A percentile compares a stretch with the other conserved stretches of the same genome.
Evolutionary conservation across 2,888 invertebrate genomes (phyloP).

Genomic region (Pocota personata): DNA sequence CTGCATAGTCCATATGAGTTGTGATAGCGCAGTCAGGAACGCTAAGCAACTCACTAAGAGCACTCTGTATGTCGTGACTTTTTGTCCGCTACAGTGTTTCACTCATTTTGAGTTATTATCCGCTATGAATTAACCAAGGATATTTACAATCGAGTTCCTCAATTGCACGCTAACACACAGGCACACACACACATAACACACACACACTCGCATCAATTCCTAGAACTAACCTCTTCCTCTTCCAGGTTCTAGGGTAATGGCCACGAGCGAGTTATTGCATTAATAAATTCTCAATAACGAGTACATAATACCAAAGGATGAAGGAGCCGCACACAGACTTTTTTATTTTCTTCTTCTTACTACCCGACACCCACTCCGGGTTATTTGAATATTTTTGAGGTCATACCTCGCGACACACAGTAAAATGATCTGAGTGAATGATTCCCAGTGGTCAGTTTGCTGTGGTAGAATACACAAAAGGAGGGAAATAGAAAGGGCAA

Average conservation of each 20-base stretch:
- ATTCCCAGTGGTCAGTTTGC: conserved; percentile 38
- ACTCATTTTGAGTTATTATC: conserved; percentile 63
- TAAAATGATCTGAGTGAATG: conserved; percentile 49
- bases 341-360: neutral
- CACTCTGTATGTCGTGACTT: conserved; percentile 25
- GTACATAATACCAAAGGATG: conserved; percentile 9
- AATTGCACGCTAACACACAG: conserved; percentile 18
- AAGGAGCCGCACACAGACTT: conserved; percentile 9
- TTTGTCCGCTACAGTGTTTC: conserved; percentile 47
- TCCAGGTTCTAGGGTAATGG: conserved; percentile 24
- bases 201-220: neutral
- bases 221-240: neutral
- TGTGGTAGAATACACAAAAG: conserved; percentile 4
- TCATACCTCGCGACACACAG: conserved; percentile 59
- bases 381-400: conserved; percentile 66
- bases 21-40: conserved; percentile 36
- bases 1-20: conserved; percentile 11
- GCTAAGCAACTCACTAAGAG: conserved; percentile 14
- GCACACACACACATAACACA: neutral
- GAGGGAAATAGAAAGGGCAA: neutral
- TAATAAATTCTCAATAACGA: conserved; percentile 73
- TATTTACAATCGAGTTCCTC: conserved; percentile 46
- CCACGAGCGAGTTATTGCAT: conserved; percentile 61
- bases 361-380: neutral
- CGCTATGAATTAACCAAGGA: conserved; percentile 58